Base-by-base conservation (phyloP, 30 jellyfish, hydroid and myxozoan genomes). In the Aurelia coerulea region DNA sequence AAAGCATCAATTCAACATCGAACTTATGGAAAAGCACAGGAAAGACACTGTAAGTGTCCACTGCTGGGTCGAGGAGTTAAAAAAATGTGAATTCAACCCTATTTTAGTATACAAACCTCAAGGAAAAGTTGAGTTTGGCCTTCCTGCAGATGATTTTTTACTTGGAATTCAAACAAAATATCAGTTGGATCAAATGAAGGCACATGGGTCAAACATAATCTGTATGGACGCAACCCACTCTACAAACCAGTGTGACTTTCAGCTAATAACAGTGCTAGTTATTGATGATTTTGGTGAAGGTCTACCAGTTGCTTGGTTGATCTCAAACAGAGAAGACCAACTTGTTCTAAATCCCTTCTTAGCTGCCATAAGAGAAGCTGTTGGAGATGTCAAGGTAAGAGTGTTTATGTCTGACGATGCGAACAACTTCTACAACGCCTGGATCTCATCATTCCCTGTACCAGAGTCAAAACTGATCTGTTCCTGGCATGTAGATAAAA, bases 401-500 rank as follows among this genome's bases (percentile, higher is more conserved):
- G 89, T 41, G 13, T 78, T 75, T 17, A 62, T 78, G 80, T 15
- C 62, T 64, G 89, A 78, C 29, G 82, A 78, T 23, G 68, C 89
- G 3, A 50, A 64, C 29, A 76, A 79, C n/a, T 41, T 78, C 37
- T 59, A 59, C 66, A 78, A 78, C 37, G 65, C 68, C 4, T 60
- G 89, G 78, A n/a, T 46, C 5, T 19, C 10, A 3, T 4, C 54
- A 5, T 78, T 64, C 19, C 46, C 66, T 2, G 13, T 34, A 3
- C 53, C 74, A 1, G 52, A 75, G 10, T 2, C 14, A 62, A 79
- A 58, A 34, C 89, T 59, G 19, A 59, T 78, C 4, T 78, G 82
- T 62, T 33, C 89, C 12, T 78, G 89, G 89, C 65, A 78, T 78
- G 89, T 78, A 4, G 89, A 78, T 23, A 59, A 62, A 51, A 78